Evolutionary conservation across 2,113 vertebrate species (phyloP), one percentile per base, ranked within the genome.

Genomic region (Siniperca knerii): DNA sequence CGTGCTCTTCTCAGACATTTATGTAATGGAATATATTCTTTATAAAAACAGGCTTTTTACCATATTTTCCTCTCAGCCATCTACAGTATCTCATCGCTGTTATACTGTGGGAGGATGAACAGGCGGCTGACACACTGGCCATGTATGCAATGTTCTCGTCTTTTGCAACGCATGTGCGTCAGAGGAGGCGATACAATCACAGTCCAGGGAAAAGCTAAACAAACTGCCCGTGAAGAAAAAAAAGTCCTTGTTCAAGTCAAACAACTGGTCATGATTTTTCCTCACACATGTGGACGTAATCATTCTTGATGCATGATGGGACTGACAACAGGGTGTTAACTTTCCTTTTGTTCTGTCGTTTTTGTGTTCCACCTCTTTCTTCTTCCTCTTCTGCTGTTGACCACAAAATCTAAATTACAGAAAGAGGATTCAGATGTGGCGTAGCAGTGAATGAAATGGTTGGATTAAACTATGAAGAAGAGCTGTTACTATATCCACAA

Each of bases 201-300:
- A n/a, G n/a, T n/a, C 13, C 3, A 3, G 23, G 13, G 70, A 70
- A 29, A 75, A 70, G 37, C 69, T 23, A 82, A 82, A 77, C 73
- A 89, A 64, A 54, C 71, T 20, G 57, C 42, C 40, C 54, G 35
- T n/a, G 54, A 65, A 71, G 23, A 40, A 44, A 50, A 60, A 16
- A 54, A 57, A 29, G 6, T 40, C 40, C 40, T 40, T 8, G 40
- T 40, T 1, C 40, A 8, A 75, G 42, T 33, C 50, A 78, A 68
- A 52, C 66, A 68, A 74, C 35, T 50, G 67, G 20, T 50, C 55
- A 2, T 40, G 57, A 35, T 64, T 65, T 74, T 29, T 70, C n/a
- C 76, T 9, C 8, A 1, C 79, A 81, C 81, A 92, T 64, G 79
- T 87, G 84, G 87, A 80, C n/a, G 1, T 66, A 68, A 91, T 92